A percentile compares a stretch with the other conserved stretches of the same genome.
Evolutionary conservation across 2,797 vertebrate species (phyloP).

Genomic region (Coluber constrictor): DNA sequence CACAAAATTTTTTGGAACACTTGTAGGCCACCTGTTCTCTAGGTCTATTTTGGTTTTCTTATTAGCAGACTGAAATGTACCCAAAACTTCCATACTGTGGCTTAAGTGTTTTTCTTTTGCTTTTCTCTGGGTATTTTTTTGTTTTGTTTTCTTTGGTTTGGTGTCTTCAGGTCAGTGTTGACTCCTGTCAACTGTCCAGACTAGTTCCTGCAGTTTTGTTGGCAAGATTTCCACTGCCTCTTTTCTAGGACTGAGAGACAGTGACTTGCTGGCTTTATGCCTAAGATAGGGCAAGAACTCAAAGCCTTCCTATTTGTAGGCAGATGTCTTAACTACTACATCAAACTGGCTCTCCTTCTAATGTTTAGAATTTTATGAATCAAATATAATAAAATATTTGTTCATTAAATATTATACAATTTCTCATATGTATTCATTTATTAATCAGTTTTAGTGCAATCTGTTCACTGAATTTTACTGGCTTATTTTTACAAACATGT

Average conservation of each 20-base stretch:
- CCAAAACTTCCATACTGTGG: background rate
- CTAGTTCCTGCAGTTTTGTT: background rate
- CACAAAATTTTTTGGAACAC: background rate
- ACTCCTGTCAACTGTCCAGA: background rate
- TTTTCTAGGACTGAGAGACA: background rate
- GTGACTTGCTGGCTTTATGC: background rate
- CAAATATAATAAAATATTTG: background rate
- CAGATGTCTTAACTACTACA: background rate
- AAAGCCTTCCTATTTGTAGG: background rate
- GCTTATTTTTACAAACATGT: background rate
- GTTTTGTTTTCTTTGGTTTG: background rate
- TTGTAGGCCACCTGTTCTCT: background rate
- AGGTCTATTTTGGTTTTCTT: background rate
- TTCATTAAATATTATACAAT: conserved; percentile 12
- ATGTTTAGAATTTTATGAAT: background rate
- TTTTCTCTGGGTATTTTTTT: background rate
- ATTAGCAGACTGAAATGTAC: background rate
- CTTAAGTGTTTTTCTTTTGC: background rate
- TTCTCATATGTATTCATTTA: background rate
- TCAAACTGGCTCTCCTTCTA: background rate
- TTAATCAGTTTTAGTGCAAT: background rate
- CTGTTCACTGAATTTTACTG: background rate
- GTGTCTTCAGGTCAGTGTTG: background rate
- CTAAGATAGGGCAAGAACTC: background rate
- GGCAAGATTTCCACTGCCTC: background rate